These are phyloP conservation scores for Lycaon pictus DNA, from an alignment of 2,113 vertebrate species.

Conservation along the genomic window DNA sequence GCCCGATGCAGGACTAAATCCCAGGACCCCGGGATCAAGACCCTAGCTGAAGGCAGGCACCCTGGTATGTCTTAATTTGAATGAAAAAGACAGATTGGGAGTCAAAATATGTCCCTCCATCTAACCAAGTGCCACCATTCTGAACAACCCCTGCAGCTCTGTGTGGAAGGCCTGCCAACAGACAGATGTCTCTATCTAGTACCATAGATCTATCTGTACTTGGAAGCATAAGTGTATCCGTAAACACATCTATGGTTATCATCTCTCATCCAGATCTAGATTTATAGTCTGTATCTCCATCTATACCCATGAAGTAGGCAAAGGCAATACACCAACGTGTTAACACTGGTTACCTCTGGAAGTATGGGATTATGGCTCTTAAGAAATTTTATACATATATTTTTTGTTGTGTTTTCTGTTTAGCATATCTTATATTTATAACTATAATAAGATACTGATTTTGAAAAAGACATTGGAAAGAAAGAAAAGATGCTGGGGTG, in stretches of 20 bases:
- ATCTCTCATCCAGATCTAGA: not conserved
- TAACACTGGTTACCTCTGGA: not conserved
- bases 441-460: not conserved
- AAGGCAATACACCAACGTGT: not conserved
- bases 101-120: not conserved
- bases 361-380: not conserved
- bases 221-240: not conserved
- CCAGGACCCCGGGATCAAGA: too few species aligned
- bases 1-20: too few species aligned
- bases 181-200: not conserved
- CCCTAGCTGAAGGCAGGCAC: too few species aligned
- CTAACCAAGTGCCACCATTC: not conserved
- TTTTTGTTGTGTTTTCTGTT: conserved; percentile 10
- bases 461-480: not conserved
- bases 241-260: not conserved
- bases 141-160: not conserved
- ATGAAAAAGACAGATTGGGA: not conserved
- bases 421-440: not conserved
- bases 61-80: not conserved
- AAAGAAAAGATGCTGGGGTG: not conserved
- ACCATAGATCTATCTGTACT: not conserved
- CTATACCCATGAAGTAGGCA: not conserved
- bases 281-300: not conserved
- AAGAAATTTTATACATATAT: not conserved
- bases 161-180: not conserved